A percentile compares a stretch with the other conserved stretches of the same genome.
Conservation (phyloP, 2,797 vertebrate genomes). For the Orientallactaga sibirica region DNA sequence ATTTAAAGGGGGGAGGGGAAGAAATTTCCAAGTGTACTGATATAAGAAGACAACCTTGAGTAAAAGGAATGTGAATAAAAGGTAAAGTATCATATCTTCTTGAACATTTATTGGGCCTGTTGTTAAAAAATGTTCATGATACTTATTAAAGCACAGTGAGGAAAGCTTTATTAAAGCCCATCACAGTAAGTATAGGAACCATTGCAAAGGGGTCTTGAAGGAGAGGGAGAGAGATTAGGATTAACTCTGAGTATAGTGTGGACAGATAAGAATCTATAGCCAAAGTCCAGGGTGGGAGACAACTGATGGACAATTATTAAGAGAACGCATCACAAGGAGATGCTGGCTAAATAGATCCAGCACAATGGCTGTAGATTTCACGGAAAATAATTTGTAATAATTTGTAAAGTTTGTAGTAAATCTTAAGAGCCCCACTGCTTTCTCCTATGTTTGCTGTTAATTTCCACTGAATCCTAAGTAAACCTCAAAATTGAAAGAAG, state of each 20-base stretch:
- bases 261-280: neutral
- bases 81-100: neutral
- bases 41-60: neutral
- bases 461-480: slow-evolving; percentile 15
- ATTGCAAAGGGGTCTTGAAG: neutral
- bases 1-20: neutral
- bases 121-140: neutral
- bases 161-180: neutral
- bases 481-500: slow-evolving; percentile 2
- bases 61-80: slow-evolving; percentile 29
- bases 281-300: neutral
- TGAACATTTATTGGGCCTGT: neutral
- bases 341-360: neutral
- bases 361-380: neutral
- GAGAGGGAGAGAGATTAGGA: neutral
- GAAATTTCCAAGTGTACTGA: neutral
- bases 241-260: neutral
- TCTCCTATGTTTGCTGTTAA: neutral
- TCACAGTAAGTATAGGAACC: neutral
- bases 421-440: neutral
- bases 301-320: neutral
- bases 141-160: neutral
- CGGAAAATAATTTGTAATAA: neutral
- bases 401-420: neutral
- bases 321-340: neutral